Percentiles rank a stretch among this genome's conserved stretches.
phyloP scores from a whole-genome alignment of 2,888 invertebrate species.

The Copidosoma aretas region DNA sequence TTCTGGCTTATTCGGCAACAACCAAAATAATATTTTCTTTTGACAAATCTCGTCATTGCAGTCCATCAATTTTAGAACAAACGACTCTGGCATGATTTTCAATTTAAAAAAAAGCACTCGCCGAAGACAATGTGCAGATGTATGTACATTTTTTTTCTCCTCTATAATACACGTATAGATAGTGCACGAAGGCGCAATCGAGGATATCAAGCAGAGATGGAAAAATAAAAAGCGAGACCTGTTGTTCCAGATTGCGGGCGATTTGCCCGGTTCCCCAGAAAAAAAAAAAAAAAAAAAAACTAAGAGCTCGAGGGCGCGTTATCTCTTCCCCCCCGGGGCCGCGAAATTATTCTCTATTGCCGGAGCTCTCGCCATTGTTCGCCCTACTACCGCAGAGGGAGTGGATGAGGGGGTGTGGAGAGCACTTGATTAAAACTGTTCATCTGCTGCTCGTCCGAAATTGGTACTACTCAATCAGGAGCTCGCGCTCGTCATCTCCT shows the following conservation, averaged over 20 bases:
- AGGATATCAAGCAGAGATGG: neutral
- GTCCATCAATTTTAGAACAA: too few species aligned
- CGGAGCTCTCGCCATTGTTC: constrained; percentile 18
- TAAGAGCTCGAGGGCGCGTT: neutral
- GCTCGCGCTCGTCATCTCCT: neutral
- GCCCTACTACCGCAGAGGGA: neutral
- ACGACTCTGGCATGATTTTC: too few species aligned
- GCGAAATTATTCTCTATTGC: constrained; percentile 33
- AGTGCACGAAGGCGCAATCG: neutral
- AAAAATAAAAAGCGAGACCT: constrained; percentile 6
- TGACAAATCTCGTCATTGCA: too few species aligned
- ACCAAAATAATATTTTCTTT: too few species aligned
- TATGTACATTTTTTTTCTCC: too few species aligned
- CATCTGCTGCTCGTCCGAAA: constrained; percentile 3
- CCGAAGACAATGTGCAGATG: too few species aligned
- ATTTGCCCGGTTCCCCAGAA: constrained; percentile 6
- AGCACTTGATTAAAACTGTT: constrained; percentile 34
- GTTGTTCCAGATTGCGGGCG: constrained; percentile 32
- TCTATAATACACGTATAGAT: too few species aligned
- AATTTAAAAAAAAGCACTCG: too few species aligned
- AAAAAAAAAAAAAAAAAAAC: neutral
- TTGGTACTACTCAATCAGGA: constrained; percentile 21
- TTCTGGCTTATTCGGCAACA: too few species aligned
- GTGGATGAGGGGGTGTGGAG: neutral
- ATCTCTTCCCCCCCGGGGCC: neutral